phyloP scores from a whole-genome alignment of 2,797 vertebrate genomes.

The Eupleurogrammus muticus region DNA sequence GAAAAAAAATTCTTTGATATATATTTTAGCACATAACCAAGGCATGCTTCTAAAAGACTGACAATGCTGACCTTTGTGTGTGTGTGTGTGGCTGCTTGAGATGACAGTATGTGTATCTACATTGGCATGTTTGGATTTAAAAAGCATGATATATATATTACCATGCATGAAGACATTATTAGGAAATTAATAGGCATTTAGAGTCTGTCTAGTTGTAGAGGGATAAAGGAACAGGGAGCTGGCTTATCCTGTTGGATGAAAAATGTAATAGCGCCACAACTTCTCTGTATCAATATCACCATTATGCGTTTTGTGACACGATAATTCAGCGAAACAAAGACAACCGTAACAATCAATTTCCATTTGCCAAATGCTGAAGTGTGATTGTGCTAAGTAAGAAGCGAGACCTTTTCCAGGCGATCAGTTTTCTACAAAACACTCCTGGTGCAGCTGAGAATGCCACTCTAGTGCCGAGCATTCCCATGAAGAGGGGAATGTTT shows the following conservation, averaged over 20 bases:
- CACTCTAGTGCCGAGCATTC: conserved; percentile 46
- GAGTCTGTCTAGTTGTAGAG: conserved; percentile 24
- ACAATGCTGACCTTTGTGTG: neutral
- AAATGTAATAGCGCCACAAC: conserved; percentile 15
- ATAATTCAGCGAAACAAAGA: conserved; percentile 48
- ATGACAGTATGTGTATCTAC: conserved; percentile 11
- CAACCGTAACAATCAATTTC: conserved; percentile 37
- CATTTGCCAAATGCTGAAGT: conserved; percentile 43
- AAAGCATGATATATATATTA: conserved; percentile 16
- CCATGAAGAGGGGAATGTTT: conserved; percentile 66
- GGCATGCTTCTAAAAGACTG: neutral
- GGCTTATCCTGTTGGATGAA: conserved; percentile 32
- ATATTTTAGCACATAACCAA: neutral
- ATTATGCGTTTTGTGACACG: conserved; percentile 26
- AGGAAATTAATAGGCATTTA: conserved; percentile 24
- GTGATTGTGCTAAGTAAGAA: conserved; percentile 58
- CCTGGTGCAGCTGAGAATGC: conserved; percentile 80
- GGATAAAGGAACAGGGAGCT: conserved; percentile 26
- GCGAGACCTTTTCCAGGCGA: conserved; percentile 49
- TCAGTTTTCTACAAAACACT: conserved; percentile 70
- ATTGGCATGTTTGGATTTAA: conserved; percentile 23
- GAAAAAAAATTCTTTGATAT: neutral
- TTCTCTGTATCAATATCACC: conserved; percentile 23
- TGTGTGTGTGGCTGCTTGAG: neutral
- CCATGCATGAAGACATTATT: conserved; percentile 18